Evolutionary conservation across 2,888 invertebrate genomes (phyloP).

Genomic region (Cryptus viduatorius): DNA sequence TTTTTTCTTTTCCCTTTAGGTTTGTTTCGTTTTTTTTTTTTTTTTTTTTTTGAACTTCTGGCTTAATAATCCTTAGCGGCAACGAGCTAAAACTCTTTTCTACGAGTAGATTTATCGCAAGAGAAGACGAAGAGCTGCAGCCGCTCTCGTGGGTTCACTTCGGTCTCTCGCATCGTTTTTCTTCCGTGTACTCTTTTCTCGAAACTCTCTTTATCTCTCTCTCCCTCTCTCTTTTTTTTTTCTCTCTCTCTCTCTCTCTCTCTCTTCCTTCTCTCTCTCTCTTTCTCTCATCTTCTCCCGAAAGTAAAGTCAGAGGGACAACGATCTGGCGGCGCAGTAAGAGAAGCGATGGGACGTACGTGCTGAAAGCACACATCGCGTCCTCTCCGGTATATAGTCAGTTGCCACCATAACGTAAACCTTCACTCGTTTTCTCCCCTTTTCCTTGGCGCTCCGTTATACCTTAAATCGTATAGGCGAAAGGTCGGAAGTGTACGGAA

Average conservation of each 20-base stretch:
- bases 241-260: background rate
- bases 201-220: background rate
- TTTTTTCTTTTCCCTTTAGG: background rate
- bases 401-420: constrained; percentile 35
- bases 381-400: background rate
- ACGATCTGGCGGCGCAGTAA: constrained; percentile 48
- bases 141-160: constrained; percentile 52
- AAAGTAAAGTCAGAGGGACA: constrained; percentile 54
- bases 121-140: constrained; percentile 31
- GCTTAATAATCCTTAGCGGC: constrained; percentile 44
- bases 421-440: constrained; percentile 35
- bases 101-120: constrained; percentile 62
- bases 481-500: constrained; percentile 38
- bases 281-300: background rate
- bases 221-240: background rate
- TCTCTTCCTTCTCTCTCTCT: background rate
- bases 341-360: constrained; percentile 63
- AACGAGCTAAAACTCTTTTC: constrained; percentile 42
- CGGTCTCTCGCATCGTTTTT: constrained; percentile 37
- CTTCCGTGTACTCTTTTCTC: constrained; percentile 21
- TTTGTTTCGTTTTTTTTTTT: background rate
- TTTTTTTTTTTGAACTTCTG: background rate
- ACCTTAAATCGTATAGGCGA: constrained; percentile 36
- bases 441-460: constrained; percentile 23
- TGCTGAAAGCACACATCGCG: constrained; percentile 49